Evolutionary conservation across 1,140 invertebrate species (phyloP).

Genomic region (Panulirus ornatus): DNA sequence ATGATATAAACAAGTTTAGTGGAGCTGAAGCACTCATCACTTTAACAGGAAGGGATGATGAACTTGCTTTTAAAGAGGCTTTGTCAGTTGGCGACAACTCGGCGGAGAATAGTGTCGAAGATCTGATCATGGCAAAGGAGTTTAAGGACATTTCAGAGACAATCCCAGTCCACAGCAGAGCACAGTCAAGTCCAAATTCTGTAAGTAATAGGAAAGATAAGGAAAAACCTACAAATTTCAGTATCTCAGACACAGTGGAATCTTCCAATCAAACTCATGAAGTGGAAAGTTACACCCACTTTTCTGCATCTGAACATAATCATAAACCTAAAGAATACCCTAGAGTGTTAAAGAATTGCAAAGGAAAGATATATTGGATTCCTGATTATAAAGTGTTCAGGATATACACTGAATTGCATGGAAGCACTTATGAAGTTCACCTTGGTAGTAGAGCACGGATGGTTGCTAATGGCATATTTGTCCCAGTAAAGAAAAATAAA

Average conservation of each 20-base stretch:
- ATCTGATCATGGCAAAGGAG: neutral
- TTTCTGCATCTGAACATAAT: neutral
- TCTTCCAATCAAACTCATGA: neutral
- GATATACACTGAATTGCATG: neutral
- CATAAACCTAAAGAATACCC: neutral
- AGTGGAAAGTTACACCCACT: neutral
- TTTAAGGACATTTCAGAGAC: neutral
- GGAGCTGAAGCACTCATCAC: neutral
- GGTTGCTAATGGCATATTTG: neutral
- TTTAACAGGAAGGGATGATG: neutral
- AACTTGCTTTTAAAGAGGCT: neutral
- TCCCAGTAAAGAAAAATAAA: neutral
- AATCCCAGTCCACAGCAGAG: neutral
- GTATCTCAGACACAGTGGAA: neutral
- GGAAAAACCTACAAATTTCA: neutral
- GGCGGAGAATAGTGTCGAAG: neutral
- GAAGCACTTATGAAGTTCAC: neutral
- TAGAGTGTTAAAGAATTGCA: neutral
- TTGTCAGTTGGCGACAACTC: neutral
- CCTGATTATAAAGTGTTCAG: neutral
- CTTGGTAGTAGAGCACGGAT: neutral
- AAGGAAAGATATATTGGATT: neutral
- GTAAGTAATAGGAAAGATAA: neutral
- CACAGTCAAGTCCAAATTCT: neutral
- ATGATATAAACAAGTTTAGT: neutral